These are phyloP conservation scores for Antennarius striatus DNA, from an alignment of 2,113 vertebrate genomes.

Conservation along the genomic window DNA sequence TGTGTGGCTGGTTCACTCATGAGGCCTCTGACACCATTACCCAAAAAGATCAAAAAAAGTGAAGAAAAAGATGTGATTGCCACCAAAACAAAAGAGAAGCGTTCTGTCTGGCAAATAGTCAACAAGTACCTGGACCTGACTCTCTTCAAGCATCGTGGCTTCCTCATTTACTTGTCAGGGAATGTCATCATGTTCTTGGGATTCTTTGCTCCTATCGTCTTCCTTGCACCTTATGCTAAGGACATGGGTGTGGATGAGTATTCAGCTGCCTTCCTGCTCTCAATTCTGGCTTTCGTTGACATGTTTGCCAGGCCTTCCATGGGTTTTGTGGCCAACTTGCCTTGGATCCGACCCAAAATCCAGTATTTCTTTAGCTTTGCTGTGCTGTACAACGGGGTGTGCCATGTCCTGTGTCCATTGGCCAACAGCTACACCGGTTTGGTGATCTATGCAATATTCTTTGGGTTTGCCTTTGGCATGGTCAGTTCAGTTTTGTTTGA, in stretches of 20 bases:
- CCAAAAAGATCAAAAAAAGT: conserved; percentile 73
- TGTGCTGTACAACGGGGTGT: conserved; percentile 90
- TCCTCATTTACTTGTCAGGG: conserved; percentile 95
- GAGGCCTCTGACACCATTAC: conserved; percentile 84
- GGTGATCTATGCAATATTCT: conserved; percentile 91
- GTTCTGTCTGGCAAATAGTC: conserved; percentile 76
- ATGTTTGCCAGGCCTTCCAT: conserved; percentile 93
- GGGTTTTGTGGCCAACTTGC: conserved; percentile 91
- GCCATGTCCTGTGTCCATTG: conserved; percentile 90
- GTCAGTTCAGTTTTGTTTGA: conserved; percentile 96
- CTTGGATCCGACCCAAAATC: conserved; percentile 87
- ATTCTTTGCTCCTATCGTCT: conserved; percentile 95
- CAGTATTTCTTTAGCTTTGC: conserved; percentile 97
- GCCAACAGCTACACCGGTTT: conserved; percentile 85
- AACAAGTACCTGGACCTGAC: conserved; percentile 91
- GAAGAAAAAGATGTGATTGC: conserved; percentile 57
- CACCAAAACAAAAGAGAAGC: conserved; percentile 67
- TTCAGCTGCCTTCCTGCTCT: conserved; percentile 91
- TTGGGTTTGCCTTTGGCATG: conserved; percentile 97
- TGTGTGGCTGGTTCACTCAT: conserved; percentile 94
- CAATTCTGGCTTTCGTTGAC: conserved; percentile 93
- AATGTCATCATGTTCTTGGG: conserved; percentile 97
- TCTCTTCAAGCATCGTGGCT: conserved; percentile 95
- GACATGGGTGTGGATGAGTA: conserved; percentile 93
- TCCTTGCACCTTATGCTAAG: conserved; percentile 92